Evolutionary conservation across 2,113 vertebrate genomes (phyloP).

Genomic region (Hylia prasina): DNA sequence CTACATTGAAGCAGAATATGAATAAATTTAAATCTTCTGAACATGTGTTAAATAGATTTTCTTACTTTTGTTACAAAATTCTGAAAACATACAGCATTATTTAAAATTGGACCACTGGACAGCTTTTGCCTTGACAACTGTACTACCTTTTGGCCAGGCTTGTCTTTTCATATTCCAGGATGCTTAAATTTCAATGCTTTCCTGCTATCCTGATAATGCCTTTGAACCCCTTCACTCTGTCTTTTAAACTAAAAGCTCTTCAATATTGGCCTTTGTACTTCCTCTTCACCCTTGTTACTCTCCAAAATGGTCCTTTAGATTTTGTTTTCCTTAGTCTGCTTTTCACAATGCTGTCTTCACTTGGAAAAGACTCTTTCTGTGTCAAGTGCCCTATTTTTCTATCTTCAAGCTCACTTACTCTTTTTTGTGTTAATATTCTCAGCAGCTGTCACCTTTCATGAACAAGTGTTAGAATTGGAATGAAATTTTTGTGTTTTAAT

Average conservation of each 20-base stretch:
- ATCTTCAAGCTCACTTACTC: background rate
- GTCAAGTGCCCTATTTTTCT: background rate
- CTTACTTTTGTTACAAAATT: background rate
- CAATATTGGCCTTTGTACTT: background rate
- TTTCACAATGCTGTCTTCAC: background rate
- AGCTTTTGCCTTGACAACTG: background rate
- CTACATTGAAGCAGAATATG: background rate
- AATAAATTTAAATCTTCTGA: background rate
- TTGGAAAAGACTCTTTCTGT: background rate
- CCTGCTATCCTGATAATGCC: background rate
- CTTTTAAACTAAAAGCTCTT: background rate
- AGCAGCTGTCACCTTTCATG: background rate
- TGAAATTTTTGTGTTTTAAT: background rate
- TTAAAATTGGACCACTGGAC: background rate
- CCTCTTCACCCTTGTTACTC: background rate
- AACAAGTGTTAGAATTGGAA: background rate
- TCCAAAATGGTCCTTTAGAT: background rate
- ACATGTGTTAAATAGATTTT: background rate
- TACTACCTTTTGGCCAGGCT: background rate
- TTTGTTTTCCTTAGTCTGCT: background rate
- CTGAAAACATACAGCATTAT: accelerated
- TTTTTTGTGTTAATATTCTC: background rate
- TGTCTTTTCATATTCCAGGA: background rate
- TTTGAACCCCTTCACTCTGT: background rate
- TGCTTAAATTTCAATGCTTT: background rate